A percentile compares a stretch with the other conserved stretches of the same genome.
Conservation (phyloP, 2,888 invertebrate genomes). For the Prenolepis imparis region DNA sequence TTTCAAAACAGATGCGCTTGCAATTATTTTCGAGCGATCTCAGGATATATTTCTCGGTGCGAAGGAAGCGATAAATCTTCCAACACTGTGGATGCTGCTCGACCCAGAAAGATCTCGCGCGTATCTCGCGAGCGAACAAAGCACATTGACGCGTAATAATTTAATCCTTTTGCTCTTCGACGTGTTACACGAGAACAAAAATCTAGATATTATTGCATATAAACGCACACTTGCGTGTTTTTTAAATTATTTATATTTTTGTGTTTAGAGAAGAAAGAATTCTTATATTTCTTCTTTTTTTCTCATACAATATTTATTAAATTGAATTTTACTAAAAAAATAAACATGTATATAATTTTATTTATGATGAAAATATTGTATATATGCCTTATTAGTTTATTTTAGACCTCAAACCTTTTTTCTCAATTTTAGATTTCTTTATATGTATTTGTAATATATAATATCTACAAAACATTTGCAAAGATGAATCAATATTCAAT, state of each 20-base stretch:
- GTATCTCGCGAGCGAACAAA: constrained; percentile 17
- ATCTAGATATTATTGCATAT: neutral
- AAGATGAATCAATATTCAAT: no score
- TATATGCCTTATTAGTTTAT: no score
- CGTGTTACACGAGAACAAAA: neutral
- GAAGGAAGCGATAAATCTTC: constrained; percentile 47
- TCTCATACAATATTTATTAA: neutral
- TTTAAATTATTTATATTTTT: neutral
- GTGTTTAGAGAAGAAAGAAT: neutral
- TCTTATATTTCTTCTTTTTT: neutral
- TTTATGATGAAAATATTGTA: no score
- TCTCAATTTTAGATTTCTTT: no score
- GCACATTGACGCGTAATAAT: constrained; percentile 34
- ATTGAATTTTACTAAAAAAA: no score
- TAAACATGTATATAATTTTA: no score
- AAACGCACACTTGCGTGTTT: neutral
- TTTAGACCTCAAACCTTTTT: no score
- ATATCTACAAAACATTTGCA: no score
- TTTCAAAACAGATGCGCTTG: neutral
- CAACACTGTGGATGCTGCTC: constrained; percentile 46
- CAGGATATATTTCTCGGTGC: constrained; percentile 24
- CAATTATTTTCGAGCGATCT: constrained; percentile 47
- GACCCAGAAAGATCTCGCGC: constrained; percentile 67
- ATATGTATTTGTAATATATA: no score
- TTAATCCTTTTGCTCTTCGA: neutral